phyloP scores from a whole-genome alignment of 1,140 invertebrate species.

The Dendroctonus valens region DNA sequence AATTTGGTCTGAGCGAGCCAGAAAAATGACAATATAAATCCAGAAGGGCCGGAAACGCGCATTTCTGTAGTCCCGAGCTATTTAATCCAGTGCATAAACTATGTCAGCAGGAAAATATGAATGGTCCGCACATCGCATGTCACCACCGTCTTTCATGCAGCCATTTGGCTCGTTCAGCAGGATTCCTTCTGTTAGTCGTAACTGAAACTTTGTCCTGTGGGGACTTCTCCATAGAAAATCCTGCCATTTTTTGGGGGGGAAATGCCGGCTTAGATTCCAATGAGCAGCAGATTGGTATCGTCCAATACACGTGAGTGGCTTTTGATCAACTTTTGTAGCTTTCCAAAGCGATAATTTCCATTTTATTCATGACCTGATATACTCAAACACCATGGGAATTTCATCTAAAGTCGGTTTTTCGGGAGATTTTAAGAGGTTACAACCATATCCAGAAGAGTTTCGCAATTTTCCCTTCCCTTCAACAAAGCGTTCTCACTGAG shows the following conservation, averaged over 20 bases:
- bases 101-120: slow-evolving; percentile 27
- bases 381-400: not conserved
- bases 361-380: too few relatives aligned
- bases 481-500: not conserved
- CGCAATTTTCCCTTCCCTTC: not conserved
- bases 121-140: slow-evolving; percentile 28
- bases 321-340: not conserved
- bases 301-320: not conserved
- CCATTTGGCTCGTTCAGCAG: slow-evolving; percentile 13
- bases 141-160: slow-evolving; percentile 21
- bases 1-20: too few relatives aligned
- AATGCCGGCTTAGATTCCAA: not conserved
- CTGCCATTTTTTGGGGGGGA: not conserved
- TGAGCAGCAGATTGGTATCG: not conserved
- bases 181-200: not conserved
- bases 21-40: too few relatives aligned
- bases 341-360: too few relatives aligned
- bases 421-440: too few relatives aligned
- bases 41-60: not conserved
- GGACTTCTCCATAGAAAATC: not conserved
- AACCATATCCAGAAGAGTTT: not conserved
- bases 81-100: slow-evolving; percentile 22
- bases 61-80: not conserved
- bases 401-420: not conserved
- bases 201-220: slow-evolving; percentile 1